Conservation (phyloP, 2,113 vertebrate genomes). For the Paedocypris sp. region DNA sequence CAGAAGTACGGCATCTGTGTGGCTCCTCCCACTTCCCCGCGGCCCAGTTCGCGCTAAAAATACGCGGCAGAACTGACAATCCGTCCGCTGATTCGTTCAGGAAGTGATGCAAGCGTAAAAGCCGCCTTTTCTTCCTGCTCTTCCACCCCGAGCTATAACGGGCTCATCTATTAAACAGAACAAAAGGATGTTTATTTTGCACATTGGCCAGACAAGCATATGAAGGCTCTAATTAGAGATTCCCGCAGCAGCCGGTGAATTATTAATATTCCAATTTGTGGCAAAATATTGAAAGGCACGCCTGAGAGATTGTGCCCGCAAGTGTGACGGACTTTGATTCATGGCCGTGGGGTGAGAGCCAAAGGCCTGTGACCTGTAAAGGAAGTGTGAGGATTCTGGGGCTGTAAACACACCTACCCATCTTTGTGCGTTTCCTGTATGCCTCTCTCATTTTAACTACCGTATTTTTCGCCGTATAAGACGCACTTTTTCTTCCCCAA, state of each 20-base stretch:
- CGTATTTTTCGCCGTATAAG: too few species aligned
- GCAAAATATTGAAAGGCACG: slow-evolving; percentile 37
- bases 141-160: slow-evolving; percentile 2
- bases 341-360: slow-evolving; percentile 28
- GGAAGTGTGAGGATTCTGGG: slow-evolving; percentile 24
- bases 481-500: too few species aligned
- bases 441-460: background rate
- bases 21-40: too few species aligned
- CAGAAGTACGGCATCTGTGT: too few species aligned
- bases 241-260: slow-evolving; percentile 28
- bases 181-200: slow-evolving; percentile 35
- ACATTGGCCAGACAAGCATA: slow-evolving; percentile 15
- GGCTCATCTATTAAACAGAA: slow-evolving; percentile 25
- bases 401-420: slow-evolving; percentile 8
- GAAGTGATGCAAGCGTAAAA: background rate
- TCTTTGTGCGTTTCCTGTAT: slow-evolving; percentile 9
- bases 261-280: slow-evolving; percentile 47
- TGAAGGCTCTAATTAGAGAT: slow-evolving; percentile 36
- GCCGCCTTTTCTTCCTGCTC: background rate
- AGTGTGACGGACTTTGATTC: slow-evolving; percentile 39
- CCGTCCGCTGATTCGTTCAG: background rate
- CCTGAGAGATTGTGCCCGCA: slow-evolving; percentile 29
- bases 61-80: background rate
- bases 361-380: slow-evolving; percentile 17
- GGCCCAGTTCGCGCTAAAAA: too few species aligned